These are phyloP conservation scores for Silurus meridionalis DNA, from an alignment of 2,113 vertebrate genomes.

Conservation along the genomic window DNA sequence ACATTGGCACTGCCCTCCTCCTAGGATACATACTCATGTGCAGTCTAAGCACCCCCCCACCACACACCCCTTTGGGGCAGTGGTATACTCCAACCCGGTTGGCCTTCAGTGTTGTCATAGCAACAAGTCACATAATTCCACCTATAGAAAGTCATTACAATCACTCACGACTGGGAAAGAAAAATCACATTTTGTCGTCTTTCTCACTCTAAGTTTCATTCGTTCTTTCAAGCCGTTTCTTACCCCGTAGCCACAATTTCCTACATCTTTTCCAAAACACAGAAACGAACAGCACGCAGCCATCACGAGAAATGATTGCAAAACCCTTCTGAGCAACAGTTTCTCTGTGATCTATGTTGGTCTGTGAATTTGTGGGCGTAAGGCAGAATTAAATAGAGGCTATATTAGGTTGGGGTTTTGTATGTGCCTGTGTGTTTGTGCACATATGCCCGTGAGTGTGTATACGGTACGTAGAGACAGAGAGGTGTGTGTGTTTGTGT, in stretches of 20 bases:
- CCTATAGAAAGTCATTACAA: slow-evolving; percentile 70
- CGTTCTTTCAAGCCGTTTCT: not conserved
- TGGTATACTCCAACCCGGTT: slow-evolving; percentile 68
- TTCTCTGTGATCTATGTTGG: slow-evolving; percentile 49
- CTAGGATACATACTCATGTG: slow-evolving; percentile 50
- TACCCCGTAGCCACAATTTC: slow-evolving; percentile 29
- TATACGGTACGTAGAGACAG: not conserved
- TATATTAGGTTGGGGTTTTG: slow-evolving; percentile 56
- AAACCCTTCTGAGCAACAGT: slow-evolving; percentile 20
- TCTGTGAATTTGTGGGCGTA: slow-evolving; percentile 49
- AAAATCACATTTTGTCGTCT: slow-evolving; percentile 48
- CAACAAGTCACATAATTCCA: slow-evolving; percentile 64
- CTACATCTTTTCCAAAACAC: slow-evolving; percentile 5
- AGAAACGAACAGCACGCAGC: slow-evolving; percentile 6
- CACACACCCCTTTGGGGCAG: slow-evolving; percentile 60
- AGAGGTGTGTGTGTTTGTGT: not conserved
- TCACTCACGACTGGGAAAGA: slow-evolving; percentile 59
- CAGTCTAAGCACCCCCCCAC: slow-evolving; percentile 2
- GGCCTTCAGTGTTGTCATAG: slow-evolving; percentile 76
- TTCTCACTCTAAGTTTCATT: slow-evolving; percentile 29
- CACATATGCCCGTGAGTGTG: slow-evolving; percentile 1
- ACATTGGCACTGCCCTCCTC: slow-evolving; percentile 50
- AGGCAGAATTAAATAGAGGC: slow-evolving; percentile 61
- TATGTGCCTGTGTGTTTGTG: slow-evolving; percentile 4
- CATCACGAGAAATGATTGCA: slow-evolving; percentile 1